A percentile compares a stretch with the other conserved stretches of the same genome.
Conservation (phyloP, 2,888 invertebrate genomes). For the Adelphocoris suturalis region DNA sequence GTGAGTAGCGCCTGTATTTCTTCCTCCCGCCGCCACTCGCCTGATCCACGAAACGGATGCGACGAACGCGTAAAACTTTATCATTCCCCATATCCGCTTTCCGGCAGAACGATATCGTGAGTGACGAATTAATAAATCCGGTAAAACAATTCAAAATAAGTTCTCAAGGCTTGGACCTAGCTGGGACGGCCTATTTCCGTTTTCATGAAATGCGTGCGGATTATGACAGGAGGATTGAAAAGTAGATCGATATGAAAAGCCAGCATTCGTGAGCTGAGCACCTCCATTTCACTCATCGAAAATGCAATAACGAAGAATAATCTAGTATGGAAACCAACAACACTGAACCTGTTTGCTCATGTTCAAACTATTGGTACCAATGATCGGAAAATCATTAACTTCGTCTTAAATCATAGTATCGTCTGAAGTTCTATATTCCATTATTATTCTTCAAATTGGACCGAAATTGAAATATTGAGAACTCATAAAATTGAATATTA, state of each 20-base stretch:
- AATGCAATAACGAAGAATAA: slow-evolving; percentile 3
- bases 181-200: not conserved
- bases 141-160: not conserved
- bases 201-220: not conserved
- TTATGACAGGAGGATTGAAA: slow-evolving; percentile 17
- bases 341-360: too few relatives aligned
- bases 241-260: not conserved
- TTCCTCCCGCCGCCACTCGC: not conserved
- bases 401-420: too few relatives aligned
- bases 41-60: not conserved
- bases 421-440: too few relatives aligned
- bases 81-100: not conserved
- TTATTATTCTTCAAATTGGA: too few relatives aligned
- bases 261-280: not conserved
- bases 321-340: too few relatives aligned
- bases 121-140: not conserved
- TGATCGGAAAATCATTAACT: too few relatives aligned
- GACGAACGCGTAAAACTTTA: not conserved
- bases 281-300: not conserved
- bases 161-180: not conserved
- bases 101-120: not conserved
- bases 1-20: not conserved
- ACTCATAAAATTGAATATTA: too few relatives aligned
- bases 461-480: too few relatives aligned
- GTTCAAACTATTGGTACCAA: too few relatives aligned